Evolutionary conservation across 2,113 vertebrate species (phyloP), one percentile per base, ranked within the genome.

Genomic region (Scytalopus superciliaris): DNA sequence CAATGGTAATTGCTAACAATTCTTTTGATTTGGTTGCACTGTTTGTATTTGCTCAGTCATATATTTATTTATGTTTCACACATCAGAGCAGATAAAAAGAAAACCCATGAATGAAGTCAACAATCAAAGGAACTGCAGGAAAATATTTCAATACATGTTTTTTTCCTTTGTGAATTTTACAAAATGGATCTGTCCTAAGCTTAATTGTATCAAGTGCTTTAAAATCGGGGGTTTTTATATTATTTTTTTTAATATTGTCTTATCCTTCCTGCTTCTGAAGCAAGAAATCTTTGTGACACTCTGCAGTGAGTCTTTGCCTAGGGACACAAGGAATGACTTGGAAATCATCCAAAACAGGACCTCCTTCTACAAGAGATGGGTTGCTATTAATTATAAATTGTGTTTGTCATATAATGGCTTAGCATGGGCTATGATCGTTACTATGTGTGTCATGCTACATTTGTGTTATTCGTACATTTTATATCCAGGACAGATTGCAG

Each of bases 341-440:
- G 82, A 96, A 94, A 42, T 66, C 17, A 72, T 75, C 79, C 90
- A 94, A 35, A 80, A 81, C 70, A 86, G 47, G 37, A 70, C 70
- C 23, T 93, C 3, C 3, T 92, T 70, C 82, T 9, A 4, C 25
- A 67, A 64, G 68, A 92, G 68, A 69, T 7, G 14, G 82, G 37
- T 68, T 79, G 78, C 47, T 74, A 78, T 93, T 84, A 92, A 94
- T 93, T 96, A 89, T 78, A 84, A 92, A 93, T 84, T 64, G 24
- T 0, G 0, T 68, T 75, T 89, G 79, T 72, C 68, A 33, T 80
- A 40, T 35, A 93, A 75, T 78, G 76, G 53, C 47, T 94, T 90
- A 37, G 52, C 50, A 70, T 14, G 22, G 44, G 47, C 90, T 92
- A 33, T 75, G 80, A 75, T 60, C 81, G 56, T 59, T 74, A 64